Evolutionary conservation across 2,797 vertebrate species (phyloP).

Genomic region (Catamblyrhynchus diadema): DNA sequence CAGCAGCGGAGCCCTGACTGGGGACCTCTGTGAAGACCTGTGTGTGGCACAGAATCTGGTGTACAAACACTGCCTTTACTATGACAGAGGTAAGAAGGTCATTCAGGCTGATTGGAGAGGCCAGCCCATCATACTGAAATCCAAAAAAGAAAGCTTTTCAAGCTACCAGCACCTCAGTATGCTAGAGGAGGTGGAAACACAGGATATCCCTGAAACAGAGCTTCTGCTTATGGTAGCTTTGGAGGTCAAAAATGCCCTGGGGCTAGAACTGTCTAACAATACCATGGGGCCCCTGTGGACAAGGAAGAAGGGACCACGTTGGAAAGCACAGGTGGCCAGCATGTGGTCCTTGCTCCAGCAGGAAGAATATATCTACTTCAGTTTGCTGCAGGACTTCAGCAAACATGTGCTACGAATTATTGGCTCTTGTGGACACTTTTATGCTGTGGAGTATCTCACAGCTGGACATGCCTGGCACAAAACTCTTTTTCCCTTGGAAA

Average conservation of each 20-base stretch:
- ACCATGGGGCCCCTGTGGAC: conserved; percentile 82
- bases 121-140: conserved; percentile 87
- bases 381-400: conserved; percentile 90
- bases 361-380: conserved; percentile 92
- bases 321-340: conserved; percentile 87
- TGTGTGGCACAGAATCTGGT: conserved; percentile 83
- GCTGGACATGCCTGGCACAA: conserved; percentile 89
- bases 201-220: conserved; percentile 82
- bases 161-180: conserved; percentile 83
- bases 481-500: conserved; percentile 89
- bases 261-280: conserved; percentile 77
- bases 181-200: conserved; percentile 79
- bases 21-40: conserved; percentile 92
- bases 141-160: conserved; percentile 90
- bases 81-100: conserved; percentile 93
- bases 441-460: conserved; percentile 90
- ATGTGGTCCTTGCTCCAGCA: conserved; percentile 94
- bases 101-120: conserved; percentile 91
- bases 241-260: conserved; percentile 89
- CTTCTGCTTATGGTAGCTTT: conserved; percentile 86
- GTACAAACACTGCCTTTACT: conserved; percentile 91
- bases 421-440: conserved; percentile 96
- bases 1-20: conserved; percentile 80
- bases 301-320: conserved; percentile 70
- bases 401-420: conserved; percentile 86